Conservation (phyloP, 2,797 vertebrate genomes). For the Molossus alvarezi region DNA sequence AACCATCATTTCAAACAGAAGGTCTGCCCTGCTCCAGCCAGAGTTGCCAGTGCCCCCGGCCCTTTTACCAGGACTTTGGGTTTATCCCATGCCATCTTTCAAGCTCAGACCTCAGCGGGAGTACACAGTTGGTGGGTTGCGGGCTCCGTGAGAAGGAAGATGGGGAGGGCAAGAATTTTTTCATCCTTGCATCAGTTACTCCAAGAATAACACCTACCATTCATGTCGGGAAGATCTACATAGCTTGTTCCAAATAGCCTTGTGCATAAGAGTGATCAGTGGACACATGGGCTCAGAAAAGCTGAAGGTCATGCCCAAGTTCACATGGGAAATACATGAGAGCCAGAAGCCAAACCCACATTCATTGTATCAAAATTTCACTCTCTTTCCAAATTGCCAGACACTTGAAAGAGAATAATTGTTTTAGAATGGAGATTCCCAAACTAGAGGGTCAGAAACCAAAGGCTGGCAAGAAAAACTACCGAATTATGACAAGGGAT, state of each 20-base stretch:
- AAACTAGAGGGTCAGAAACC: background rate
- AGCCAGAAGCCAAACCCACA: background rate
- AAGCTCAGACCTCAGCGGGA: background rate
- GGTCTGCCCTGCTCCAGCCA: background rate
- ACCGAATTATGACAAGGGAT: background rate
- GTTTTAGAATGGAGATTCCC: background rate
- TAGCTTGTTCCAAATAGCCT: background rate
- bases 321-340: background rate
- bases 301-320: background rate
- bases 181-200: background rate
- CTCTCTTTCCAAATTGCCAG: background rate
- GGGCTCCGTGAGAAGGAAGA: background rate
- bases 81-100: background rate
- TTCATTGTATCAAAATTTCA: background rate
- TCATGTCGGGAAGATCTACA: background rate
- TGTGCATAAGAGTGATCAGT: background rate
- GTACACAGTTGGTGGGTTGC: too few relatives aligned
- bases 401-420: background rate
- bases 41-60: background rate
- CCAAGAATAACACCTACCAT: background rate
- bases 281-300: background rate
- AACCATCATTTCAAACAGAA: conserved; percentile 14
- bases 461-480: background rate
- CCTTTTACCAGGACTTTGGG: background rate
- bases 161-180: background rate